Base-by-base conservation (phyloP, 2,113 vertebrate species). In the Eretmodus cyanostictus region DNA sequence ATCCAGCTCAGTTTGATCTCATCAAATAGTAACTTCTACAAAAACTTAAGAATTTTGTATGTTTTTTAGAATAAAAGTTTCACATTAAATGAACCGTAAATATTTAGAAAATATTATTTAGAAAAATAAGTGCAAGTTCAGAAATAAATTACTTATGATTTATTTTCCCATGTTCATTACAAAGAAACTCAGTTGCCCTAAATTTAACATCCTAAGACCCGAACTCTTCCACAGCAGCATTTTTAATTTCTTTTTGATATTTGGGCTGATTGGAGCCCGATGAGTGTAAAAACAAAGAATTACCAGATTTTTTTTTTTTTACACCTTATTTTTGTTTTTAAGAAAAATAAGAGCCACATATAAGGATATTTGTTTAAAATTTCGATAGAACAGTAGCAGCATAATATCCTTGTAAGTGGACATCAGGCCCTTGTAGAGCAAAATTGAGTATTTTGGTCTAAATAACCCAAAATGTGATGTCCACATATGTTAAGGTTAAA, bases 241-340 rank as follows among this genome's bases (percentile, higher is more conserved):
- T 59, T 59, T 59, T 59, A 6, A 17, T 59, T 59, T 31, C 3
- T 9, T 3, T 31, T 9, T 59, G 27, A 31, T 17, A 59, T 59
- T 59, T 59, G 8, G 57, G 14, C 57, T 0, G 0, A 9, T 17
- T 59, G 27, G 27, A 0, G 1, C 55, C 14, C 0, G 2, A 59
- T 17, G 0, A 59, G 31, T 59, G 27, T 31, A 4, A 59, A 59
- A 59, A 17, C 55, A 31, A 59, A 2, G 14, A 59, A 59, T 59
- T 59, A 9, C 14, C 27, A 2, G 27, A 59, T 9, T 29, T 29
- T 53, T 3, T 2, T 55, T 55, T 22, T 22, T 22, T 22, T 22
- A 22, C 22, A 1, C 54, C 22, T 55, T 55, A 27, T 1, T 55
- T 55, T 57, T 57, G 24, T 57, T 57, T 57, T 2, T 27, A 55